A percentile compares a stretch with the other conserved stretches of the same genome.
Evolutionary conservation across 1,140 invertebrate genomes (phyloP).

Genomic region (Formica selysi): DNA sequence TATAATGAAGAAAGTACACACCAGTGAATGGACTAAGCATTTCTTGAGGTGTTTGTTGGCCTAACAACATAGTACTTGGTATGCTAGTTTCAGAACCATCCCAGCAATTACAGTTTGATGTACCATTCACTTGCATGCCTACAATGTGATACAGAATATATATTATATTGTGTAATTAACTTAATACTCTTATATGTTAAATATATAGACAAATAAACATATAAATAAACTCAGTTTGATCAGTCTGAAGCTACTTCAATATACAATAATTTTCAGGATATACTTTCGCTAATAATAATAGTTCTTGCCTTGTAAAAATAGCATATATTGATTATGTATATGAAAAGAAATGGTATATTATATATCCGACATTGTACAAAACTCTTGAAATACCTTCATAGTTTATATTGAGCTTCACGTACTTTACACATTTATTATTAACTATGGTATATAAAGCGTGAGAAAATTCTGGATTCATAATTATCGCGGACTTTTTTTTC

Average conservation of each 20-base stretch:
- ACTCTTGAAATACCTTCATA: conserved; percentile 18
- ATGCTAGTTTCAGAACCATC: conserved; percentile 85
- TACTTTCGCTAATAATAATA: conserved; percentile 19
- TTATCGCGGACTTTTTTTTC: conserved; percentile 7
- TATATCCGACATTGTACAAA: conserved; percentile 26
- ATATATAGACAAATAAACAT: not conserved
- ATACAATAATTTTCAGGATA: not conserved
- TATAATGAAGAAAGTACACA: conserved; percentile 67
- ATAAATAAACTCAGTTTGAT: not conserved
- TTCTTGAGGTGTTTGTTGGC: conserved; percentile 85
- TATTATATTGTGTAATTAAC: not conserved
- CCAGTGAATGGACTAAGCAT: conserved; percentile 84
- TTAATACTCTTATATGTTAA: not conserved
- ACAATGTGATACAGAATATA: conserved; percentile 61
- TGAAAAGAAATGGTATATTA: not conserved
- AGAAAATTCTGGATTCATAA: not conserved
- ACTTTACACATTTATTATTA: conserved; percentile 7
- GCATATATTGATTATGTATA: conserved; percentile 13
- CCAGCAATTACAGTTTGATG: conserved; percentile 85
- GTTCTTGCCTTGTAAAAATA: conserved; percentile 21
- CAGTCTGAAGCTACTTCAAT: not conserved
- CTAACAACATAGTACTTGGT: conserved; percentile 84
- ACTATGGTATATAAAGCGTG: not conserved
- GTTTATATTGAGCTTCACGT: conserved; percentile 6
- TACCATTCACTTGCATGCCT: conserved; percentile 86